These are phyloP conservation scores for Tiliacea citrago DNA, from an alignment of 2,888 invertebrate genomes.

Conservation along the genomic window DNA sequence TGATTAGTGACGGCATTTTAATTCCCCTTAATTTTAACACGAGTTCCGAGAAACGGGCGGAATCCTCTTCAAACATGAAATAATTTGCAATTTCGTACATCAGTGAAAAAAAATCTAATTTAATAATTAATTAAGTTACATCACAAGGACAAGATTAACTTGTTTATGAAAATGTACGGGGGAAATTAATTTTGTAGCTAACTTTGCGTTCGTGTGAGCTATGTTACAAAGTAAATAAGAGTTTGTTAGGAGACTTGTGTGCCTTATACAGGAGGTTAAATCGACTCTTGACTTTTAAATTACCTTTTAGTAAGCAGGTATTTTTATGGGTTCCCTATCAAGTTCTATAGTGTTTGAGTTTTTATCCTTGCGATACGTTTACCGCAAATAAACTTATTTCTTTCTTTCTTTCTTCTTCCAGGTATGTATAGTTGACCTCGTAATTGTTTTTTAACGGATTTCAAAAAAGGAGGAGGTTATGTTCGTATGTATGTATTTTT, in stretches of 20 bases:
- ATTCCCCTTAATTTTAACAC: slow-evolving; percentile 34
- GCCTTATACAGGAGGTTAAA: background rate
- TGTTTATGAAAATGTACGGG: slow-evolving; percentile 20
- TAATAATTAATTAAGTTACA: slow-evolving; percentile 64
- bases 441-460: no score
- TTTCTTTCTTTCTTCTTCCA: no score
- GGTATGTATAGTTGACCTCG: no score
- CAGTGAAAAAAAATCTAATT: slow-evolving; percentile 52
- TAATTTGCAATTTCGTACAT: slow-evolving; percentile 40
- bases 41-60: slow-evolving; percentile 25
- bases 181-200: slow-evolving; percentile 29
- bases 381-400: no score
- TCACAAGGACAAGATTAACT: slow-evolving; percentile 49
- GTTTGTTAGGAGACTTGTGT: slow-evolving; percentile 4
- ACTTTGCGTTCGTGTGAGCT: slow-evolving; percentile 9
- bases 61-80: slow-evolving; percentile 37
- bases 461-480: no score
- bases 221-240: slow-evolving; percentile 4
- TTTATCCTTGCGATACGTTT: no score
- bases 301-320: background rate
- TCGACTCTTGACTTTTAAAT: slow-evolving; percentile 1
- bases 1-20: slow-evolving; percentile 46
- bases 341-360: no score
- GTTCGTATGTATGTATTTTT: no score
- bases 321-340: no score